phyloP scores from a whole-genome alignment of 2,113 vertebrate genomes.

The Piaya cayana region DNA sequence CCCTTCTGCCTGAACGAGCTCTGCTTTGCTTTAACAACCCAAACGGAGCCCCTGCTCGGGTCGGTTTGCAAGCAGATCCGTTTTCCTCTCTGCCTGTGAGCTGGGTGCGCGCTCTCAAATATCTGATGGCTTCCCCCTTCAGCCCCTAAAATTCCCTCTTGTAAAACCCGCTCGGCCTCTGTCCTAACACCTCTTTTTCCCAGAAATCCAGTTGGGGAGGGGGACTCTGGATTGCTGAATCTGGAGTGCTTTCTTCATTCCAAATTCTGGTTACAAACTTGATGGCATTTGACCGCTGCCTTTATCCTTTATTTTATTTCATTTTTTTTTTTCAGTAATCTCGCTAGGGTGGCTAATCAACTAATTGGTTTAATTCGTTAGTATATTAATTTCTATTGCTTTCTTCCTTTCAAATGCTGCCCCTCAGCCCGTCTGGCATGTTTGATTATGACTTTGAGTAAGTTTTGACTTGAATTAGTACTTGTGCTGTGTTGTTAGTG shows the following conservation, averaged over 20 bases:
- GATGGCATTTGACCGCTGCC: constrained; percentile 45
- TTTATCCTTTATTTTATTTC: constrained; percentile 44
- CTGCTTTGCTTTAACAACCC: background rate
- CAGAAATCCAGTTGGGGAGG: constrained; percentile 25
- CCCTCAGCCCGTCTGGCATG: constrained; percentile 99
- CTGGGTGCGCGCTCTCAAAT: background rate
- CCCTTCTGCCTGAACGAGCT: background rate
- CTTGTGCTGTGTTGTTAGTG: constrained; percentile 83
- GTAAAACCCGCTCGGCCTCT: background rate
- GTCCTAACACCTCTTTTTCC: background rate
- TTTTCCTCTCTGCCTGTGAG: constrained; percentile 18
- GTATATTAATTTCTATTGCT: constrained; percentile 95
- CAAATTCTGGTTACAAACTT: background rate
- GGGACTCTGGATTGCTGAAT: background rate
- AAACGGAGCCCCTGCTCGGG: background rate
- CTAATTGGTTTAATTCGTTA: constrained; percentile 79
- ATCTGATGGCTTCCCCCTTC: background rate
- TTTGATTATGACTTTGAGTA: constrained; percentile 99
- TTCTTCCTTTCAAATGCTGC: constrained; percentile 93
- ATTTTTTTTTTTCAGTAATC: constrained; percentile 46
- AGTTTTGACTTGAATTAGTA: constrained; percentile 92
- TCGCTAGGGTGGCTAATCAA: constrained; percentile 81
- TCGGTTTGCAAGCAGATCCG: background rate
- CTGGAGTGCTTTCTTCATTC: constrained; percentile 35
- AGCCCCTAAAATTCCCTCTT: background rate